Conservation (phyloP, 1,140 invertebrate species). For the Lithobius niger region DNA sequence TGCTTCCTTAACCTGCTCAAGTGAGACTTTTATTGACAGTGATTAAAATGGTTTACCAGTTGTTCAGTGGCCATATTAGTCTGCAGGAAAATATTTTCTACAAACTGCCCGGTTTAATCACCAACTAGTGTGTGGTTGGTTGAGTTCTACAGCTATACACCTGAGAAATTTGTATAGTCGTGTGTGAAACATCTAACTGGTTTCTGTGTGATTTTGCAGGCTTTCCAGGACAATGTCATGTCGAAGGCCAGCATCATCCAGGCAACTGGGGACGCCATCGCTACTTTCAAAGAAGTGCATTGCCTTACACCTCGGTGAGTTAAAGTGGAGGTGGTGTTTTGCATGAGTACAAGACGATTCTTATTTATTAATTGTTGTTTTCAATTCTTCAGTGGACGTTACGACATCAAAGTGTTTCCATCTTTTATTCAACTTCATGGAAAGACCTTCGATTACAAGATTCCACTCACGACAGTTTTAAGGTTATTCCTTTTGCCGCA, state of each 20-base stretch:
- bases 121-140: too few relatives aligned
- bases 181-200: too few relatives aligned
- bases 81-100: too few relatives aligned
- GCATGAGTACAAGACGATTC: not conserved
- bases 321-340: not conserved
- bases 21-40: too few relatives aligned
- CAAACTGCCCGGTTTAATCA: too few relatives aligned
- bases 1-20: too few relatives aligned
- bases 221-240: slow-evolving; percentile 87
- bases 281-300: slow-evolving; percentile 90
- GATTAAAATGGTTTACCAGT: too few relatives aligned
- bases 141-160: too few relatives aligned
- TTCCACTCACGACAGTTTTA: slow-evolving; percentile 37
- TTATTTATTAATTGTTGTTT: slow-evolving; percentile 16
- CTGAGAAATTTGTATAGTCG: too few relatives aligned
- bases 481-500: slow-evolving; percentile 42
- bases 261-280: slow-evolving; percentile 93
- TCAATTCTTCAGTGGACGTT: slow-evolving; percentile 72
- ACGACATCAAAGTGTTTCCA: slow-evolving; percentile 72
- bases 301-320: slow-evolving; percentile 89
- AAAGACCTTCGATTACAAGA: slow-evolving; percentile 39
- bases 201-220: slow-evolving; percentile 32
- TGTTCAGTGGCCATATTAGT: too few relatives aligned
- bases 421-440: slow-evolving; percentile 2
- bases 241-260: slow-evolving; percentile 94